A percentile compares a stretch with the other conserved stretches of the same genome.
These are phyloP conservation scores for Tiliacea aurago DNA, from an alignment of 2,888 invertebrate genomes.

Conservation along the genomic window DNA sequence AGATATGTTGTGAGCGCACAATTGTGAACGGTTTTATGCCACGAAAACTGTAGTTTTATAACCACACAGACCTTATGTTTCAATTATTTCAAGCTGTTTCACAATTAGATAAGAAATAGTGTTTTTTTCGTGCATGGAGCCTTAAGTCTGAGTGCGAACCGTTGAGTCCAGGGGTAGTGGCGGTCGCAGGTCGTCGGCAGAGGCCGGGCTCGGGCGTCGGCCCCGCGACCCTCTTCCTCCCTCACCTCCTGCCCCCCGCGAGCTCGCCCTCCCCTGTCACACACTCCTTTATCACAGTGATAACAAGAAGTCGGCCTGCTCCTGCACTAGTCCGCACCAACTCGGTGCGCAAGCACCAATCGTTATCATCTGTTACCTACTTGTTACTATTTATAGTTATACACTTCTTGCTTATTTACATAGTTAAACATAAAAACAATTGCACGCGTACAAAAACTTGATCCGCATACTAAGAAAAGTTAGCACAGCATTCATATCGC, in stretches of 20 bases:
- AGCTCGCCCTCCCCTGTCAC: conserved; percentile 71
- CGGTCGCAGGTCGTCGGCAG: conserved; percentile 79
- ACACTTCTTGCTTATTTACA: conserved; percentile 40
- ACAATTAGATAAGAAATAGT: no score
- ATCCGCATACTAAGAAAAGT: conserved; percentile 31
- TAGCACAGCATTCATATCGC: conserved; percentile 31
- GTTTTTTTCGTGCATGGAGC: no score
- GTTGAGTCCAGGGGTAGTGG: conserved; percentile 76
- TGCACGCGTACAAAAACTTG: conserved; percentile 31
- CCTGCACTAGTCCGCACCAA: conserved; percentile 59
- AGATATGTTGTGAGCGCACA: no score
- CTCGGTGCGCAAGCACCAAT: conserved; percentile 50
- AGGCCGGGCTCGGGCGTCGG: conserved; percentile 86
- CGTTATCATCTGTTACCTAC: conserved; percentile 44
- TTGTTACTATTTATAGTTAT: conserved; percentile 13
- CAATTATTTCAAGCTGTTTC: no score
- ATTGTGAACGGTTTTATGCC: no score
- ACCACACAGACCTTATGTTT: no score
- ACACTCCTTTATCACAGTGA: conserved; percentile 82
- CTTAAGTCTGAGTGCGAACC: conserved; percentile 70
- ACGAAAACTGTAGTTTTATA: no score
- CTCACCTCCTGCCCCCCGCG: conserved; percentile 68
- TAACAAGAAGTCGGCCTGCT: conserved; percentile 77
- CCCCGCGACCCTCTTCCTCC: conserved; percentile 87
- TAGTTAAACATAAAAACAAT: conserved; percentile 30